These are phyloP conservation scores for Zaprionus inermis DNA, from an alignment of 1,140 invertebrate genomes.

Conservation along the genomic window DNA sequence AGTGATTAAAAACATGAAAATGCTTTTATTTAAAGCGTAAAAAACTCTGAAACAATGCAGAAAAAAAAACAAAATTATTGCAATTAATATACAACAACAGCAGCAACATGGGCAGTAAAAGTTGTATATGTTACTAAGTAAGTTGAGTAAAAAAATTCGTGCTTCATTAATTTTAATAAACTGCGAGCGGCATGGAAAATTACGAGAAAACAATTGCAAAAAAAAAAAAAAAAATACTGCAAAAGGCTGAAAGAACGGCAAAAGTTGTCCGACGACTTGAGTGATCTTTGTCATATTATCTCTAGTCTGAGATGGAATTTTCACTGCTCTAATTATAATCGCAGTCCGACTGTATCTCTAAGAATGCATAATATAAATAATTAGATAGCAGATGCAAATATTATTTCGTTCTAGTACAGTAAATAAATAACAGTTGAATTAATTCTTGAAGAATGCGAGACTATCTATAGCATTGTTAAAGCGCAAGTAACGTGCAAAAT, in stretches of 20 bases:
- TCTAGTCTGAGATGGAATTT: neutral
- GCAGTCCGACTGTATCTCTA: neutral
- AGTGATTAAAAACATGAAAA: conserved; percentile 72
- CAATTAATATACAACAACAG: conserved; percentile 39
- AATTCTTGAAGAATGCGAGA: neutral
- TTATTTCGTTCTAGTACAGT: conserved; percentile 3
- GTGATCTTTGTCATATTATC: neutral
- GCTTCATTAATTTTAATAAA: conserved; percentile 28
- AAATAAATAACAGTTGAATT: neutral
- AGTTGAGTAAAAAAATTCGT: conserved; percentile 1
- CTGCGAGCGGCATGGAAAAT: neutral
- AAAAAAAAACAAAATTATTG: conserved; percentile 45
- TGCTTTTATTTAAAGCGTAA: conserved; percentile 60
- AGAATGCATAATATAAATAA: conserved; percentile 15
- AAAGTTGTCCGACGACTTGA: neutral
- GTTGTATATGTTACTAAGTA: conserved; percentile 4
- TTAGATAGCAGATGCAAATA: conserved; percentile 25
- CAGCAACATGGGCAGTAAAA: conserved; percentile 23
- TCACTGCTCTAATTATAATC: neutral
- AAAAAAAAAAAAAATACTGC: neutral
- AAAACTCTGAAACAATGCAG: conserved; percentile 29
- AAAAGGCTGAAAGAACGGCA: neutral
- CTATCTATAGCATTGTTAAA: neutral
- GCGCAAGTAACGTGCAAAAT: neutral
- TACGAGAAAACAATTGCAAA: neutral